Percentiles rank a stretch among this genome's conserved stretches.
Evolutionary conservation across 1,140 invertebrate genomes (phyloP).

Genomic region (Ips nitidus): DNA sequence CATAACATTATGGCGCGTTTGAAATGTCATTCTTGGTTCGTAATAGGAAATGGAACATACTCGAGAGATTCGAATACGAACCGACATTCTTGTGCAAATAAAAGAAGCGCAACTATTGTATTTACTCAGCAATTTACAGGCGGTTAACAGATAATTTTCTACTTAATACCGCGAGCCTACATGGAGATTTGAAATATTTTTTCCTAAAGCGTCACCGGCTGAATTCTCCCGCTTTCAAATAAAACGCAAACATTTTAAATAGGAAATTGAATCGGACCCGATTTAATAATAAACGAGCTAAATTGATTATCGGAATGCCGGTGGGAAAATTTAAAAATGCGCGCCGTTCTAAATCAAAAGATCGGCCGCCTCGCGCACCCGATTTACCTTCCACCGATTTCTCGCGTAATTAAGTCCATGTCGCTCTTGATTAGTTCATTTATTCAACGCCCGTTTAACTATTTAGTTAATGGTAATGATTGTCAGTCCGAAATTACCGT

Average conservation of each 20-base stretch:
- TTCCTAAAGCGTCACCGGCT: conserved; percentile 11
- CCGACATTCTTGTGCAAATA: conserved; percentile 9
- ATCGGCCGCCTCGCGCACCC: not conserved
- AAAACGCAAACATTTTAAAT: conserved; percentile 11
- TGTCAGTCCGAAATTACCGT: no score
- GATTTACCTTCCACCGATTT: not conserved
- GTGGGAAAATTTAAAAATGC: not conserved
- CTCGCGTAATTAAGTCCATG: not conserved
- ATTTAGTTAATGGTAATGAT: no score
- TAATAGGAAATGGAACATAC: conserved; percentile 10
- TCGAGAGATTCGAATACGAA: not conserved
- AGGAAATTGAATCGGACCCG: conserved; percentile 1
- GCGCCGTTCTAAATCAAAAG: not conserved
- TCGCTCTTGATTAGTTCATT: not conserved
- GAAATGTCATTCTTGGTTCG: not conserved
- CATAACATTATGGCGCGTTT: not conserved
- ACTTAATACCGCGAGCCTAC: conserved; percentile 13
- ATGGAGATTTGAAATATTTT: conserved; percentile 17
- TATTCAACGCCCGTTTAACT: not conserved
- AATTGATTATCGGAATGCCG: not conserved
- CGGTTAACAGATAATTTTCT: conserved; percentile 19
- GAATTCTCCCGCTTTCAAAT: not conserved
- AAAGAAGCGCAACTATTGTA: conserved; percentile 22
- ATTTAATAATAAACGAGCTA: not conserved
- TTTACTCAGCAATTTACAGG: conserved; percentile 17